Evolutionary conservation across 2,113 vertebrate species (phyloP), one percentile per base, ranked within the genome.

Genomic region (Grus americana): DNA sequence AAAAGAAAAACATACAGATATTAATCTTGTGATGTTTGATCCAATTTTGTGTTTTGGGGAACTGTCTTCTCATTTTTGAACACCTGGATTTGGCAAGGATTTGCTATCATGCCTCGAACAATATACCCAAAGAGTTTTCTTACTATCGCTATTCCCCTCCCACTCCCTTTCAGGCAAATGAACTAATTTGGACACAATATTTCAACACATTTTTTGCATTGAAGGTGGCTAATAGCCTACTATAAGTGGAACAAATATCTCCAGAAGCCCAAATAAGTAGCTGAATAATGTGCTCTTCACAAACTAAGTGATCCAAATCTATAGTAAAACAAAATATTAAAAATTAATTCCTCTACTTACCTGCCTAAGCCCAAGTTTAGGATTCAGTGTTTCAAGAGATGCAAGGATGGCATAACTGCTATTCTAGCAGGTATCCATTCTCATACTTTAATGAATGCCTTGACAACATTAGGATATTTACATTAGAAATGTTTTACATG

Each of bases 1-100:
- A 97, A 97, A 96, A 92, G 90, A 75, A 95, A 94, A 92, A 17
- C 86, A 94, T 84, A 72, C 52, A 91, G 73, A 93, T 92, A 94
- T 72, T 94, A 89, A 65, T 84, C 94, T 91, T 96, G 73, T 96
- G 95, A 96, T 95, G 83, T 96, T 94, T 78, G 88, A 94, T 94
- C 95, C 93, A 93, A 72, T 96, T 93, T 78, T 94, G 36, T 96
- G 96, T 93, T 95, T 96, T 93, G 92, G 66, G 46, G 86, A 95
- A 89, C 88, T 75, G 52, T 78, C 65, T 96, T 88, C 65, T 93
- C 65, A 52, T 87, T 93, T 97, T 84, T 79, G 91, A 96, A 93
- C 91, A 89, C 91, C 94, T 96, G 93, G 96, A 93, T 96, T 89
- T 97, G 88, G 92, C 80, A 92, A 63, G 49, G 68, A 42, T 42